Percentiles rank a stretch among this genome's conserved stretches.
phyloP scores from a whole-genome alignment of 2,888 invertebrate species.

The Conops quadrifasciatus region DNA sequence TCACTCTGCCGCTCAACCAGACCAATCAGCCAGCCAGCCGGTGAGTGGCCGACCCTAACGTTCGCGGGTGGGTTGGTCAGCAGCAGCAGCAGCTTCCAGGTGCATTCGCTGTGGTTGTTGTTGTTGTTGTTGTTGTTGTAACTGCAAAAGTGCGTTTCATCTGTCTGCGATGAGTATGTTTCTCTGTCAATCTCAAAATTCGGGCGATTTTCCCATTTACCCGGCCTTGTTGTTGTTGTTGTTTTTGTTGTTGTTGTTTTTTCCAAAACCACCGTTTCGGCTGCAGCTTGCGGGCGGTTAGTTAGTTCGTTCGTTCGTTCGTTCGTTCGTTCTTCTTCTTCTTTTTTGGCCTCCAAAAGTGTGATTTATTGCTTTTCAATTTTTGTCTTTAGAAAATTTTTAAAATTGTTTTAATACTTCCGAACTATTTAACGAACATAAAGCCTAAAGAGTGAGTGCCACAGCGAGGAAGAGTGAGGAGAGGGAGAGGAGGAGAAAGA shows the following conservation, averaged over 20 bases:
- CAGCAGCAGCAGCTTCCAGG: no score
- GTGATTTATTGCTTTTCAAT: slow-evolving; percentile 27
- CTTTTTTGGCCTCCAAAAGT: slow-evolving; percentile 9
- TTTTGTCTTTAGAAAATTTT: slow-evolving; percentile 4
- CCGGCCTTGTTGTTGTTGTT: no score
- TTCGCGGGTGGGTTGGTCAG: no score
- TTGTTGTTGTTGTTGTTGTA: slow-evolving; percentile 1
- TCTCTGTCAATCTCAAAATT: no score
- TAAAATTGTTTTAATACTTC: slow-evolving; percentile 30
- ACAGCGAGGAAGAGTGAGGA: not conserved
- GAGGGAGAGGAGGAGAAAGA: not conserved
- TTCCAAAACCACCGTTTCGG: no score
- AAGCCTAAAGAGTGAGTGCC: not conserved
- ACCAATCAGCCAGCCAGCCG: not conserved
- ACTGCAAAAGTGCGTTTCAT: not conserved
- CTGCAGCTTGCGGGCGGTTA: no score
- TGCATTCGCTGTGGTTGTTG: not conserved
- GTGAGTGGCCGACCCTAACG: no score
- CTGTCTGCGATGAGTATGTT: no score
- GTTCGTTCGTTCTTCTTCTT: no score
- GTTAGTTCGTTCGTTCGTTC: no score
- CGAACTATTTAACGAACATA: slow-evolving; percentile 28
- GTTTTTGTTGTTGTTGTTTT: no score
- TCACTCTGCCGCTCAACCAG: not conserved
- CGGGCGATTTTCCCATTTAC: no score